Percentiles rank a stretch among this genome's conserved stretches.
These are phyloP conservation scores for Drosophila ogumai DNA, from an alignment of 1,140 invertebrate genomes.

Conservation along the genomic window DNA sequence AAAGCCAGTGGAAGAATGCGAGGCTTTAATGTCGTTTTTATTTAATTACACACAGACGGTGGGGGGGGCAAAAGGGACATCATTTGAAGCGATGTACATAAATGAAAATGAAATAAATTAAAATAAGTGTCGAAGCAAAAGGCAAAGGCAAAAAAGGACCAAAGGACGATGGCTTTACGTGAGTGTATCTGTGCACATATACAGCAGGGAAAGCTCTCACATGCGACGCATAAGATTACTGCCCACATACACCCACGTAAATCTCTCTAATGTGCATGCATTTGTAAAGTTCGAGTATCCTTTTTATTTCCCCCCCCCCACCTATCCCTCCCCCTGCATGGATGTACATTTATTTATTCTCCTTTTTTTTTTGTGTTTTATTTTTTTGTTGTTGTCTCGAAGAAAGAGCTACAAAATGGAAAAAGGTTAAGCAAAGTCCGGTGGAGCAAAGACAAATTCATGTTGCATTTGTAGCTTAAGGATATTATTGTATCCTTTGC, in stretches of 20 bases:
- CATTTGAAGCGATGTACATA: slow-evolving; percentile 69
- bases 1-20: slow-evolving; percentile 49
- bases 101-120: slow-evolving; percentile 83
- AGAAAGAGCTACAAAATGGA: slow-evolving; percentile 57
- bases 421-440: slow-evolving; percentile 30
- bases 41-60: slow-evolving; percentile 68
- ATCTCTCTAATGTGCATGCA: slow-evolving; percentile 77
- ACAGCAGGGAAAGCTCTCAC: slow-evolving; percentile 55
- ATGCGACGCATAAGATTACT: slow-evolving; percentile 75
- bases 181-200: neutral
- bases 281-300: slow-evolving; percentile 82
- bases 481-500: slow-evolving; percentile 76
- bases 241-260: slow-evolving; percentile 36
- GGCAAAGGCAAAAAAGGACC: slow-evolving; percentile 62
- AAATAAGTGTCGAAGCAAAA: slow-evolving; percentile 80
- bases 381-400: slow-evolving; percentile 42
- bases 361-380: slow-evolving; percentile 18
- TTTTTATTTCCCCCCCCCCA: slow-evolving; percentile 41
- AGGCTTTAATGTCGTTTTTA: slow-evolving; percentile 62
- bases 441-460: slow-evolving; percentile 78
- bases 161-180: slow-evolving; percentile 33
- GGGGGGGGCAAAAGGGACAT: slow-evolving; percentile 51
- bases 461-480: slow-evolving; percentile 82
- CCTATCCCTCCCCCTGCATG: neutral
- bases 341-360: slow-evolving; percentile 34